Percentiles rank a stretch among this genome's conserved stretches.
phyloP scores from a whole-genome alignment of 2,797 vertebrate species.

The Poecile montanus region DNA sequence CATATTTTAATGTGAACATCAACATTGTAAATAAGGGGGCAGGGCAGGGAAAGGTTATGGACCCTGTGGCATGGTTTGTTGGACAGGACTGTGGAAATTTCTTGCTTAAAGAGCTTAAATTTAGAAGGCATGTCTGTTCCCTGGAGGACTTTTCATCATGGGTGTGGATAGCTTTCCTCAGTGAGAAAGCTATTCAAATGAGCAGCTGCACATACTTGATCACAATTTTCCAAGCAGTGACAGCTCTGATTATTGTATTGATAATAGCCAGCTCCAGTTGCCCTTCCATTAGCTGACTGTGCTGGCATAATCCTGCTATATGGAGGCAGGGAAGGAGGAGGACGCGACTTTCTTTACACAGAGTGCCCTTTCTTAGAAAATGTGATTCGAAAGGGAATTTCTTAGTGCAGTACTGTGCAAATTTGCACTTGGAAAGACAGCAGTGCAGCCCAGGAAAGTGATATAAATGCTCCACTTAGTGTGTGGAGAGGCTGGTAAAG shows the following conservation, averaged over 20 bases:
- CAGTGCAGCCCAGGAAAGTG: not conserved
- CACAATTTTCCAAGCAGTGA: not conserved
- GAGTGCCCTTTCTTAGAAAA: not conserved
- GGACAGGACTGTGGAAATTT: not conserved
- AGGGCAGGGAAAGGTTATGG: not conserved
- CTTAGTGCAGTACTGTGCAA: not conserved
- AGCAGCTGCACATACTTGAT: conserved; percentile 23
- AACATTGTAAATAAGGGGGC: not conserved
- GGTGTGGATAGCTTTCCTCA: not conserved
- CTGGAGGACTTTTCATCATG: not conserved
- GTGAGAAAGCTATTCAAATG: not conserved
- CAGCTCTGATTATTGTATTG: not conserved
- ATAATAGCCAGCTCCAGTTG: not conserved
- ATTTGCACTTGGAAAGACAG: not conserved
- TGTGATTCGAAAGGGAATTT: not conserved
- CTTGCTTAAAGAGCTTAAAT: not conserved
- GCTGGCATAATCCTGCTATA: not conserved
- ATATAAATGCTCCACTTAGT: accelerated
- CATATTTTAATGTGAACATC: not conserved
- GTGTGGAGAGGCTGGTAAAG: not conserved
- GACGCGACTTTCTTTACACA: not conserved
- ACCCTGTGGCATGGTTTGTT: not conserved
- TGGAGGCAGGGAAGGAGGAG: not conserved
- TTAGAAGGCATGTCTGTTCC: not conserved
- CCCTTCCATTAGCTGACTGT: not conserved